phyloP scores from a whole-genome alignment of 2,797 vertebrate genomes.

The Eulemur coronatus region DNA sequence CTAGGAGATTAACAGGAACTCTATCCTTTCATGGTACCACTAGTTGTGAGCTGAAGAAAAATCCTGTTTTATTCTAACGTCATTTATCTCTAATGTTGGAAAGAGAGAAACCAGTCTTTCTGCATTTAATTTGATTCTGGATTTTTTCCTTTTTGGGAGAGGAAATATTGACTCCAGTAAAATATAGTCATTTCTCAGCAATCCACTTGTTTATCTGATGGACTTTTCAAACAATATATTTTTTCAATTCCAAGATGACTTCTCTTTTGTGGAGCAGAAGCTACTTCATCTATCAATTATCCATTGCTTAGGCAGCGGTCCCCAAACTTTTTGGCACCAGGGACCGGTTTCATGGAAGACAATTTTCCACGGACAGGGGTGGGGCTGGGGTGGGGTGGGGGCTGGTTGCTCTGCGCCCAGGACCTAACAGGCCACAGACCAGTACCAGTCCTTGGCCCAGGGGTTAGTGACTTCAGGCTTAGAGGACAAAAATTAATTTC shows the following conservation, averaged over 20 bases:
- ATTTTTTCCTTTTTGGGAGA: background rate
- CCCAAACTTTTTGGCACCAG: too few relatives aligned
- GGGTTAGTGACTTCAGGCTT: background rate
- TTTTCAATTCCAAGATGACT: background rate
- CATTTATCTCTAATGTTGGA: background rate
- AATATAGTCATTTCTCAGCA: background rate
- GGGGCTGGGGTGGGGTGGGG: too few relatives aligned
- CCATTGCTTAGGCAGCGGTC: background rate
- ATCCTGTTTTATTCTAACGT: background rate
- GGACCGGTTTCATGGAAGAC: too few relatives aligned
- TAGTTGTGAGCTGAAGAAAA: background rate
- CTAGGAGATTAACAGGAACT: background rate
- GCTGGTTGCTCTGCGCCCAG: too few relatives aligned
- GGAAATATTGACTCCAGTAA: background rate
- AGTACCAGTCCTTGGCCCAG: too few relatives aligned
- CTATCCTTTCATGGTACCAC: background rate
- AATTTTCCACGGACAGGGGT: too few relatives aligned
- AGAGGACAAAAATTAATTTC: background rate
- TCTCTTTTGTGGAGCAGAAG: background rate
- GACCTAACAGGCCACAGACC: too few relatives aligned
- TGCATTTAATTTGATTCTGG: background rate
- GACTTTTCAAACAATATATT: background rate
- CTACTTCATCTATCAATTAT: background rate
- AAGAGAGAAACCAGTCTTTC: background rate
- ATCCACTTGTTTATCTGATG: background rate